phyloP scores from a whole-genome alignment of 2,797 vertebrate genomes.

The Propithecus deckenii region DNA sequence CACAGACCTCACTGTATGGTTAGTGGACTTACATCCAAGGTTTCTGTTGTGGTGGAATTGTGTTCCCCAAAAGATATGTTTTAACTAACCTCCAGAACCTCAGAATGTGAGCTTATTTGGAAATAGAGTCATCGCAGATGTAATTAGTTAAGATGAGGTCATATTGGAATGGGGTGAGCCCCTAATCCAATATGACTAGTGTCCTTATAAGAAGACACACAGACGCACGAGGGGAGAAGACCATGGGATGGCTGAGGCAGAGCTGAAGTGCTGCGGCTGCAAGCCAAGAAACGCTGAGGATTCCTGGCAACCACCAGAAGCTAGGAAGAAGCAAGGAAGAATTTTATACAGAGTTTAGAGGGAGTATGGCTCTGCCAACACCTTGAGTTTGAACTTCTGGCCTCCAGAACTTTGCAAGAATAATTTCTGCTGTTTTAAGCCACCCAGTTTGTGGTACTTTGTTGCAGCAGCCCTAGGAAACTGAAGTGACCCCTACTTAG shows the following conservation, averaged over 20 bases:
- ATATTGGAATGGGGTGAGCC: background rate
- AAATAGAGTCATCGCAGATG: background rate
- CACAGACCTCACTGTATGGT: background rate
- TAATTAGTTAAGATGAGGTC: background rate
- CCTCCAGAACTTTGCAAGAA: background rate
- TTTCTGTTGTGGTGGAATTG: background rate
- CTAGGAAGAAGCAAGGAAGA: background rate
- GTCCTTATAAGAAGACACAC: background rate
- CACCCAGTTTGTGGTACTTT: background rate
- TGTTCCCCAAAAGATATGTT: background rate
- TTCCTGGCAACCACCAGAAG: background rate
- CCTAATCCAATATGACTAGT: background rate
- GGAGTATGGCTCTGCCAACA: background rate
- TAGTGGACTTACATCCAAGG: background rate
- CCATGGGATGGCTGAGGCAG: background rate
- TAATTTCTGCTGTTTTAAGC: background rate
- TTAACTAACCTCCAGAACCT: background rate
- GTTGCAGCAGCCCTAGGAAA: background rate
- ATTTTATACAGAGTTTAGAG: background rate
- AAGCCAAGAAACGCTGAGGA: accelerated
- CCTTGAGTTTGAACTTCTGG: background rate
- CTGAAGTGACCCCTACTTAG: too few relatives aligned
- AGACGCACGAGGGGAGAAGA: background rate
- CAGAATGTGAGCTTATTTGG: background rate
- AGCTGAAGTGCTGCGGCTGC: background rate